Conservation (phyloP, 2,113 vertebrate species). For the Glaucidium brasilianum region DNA sequence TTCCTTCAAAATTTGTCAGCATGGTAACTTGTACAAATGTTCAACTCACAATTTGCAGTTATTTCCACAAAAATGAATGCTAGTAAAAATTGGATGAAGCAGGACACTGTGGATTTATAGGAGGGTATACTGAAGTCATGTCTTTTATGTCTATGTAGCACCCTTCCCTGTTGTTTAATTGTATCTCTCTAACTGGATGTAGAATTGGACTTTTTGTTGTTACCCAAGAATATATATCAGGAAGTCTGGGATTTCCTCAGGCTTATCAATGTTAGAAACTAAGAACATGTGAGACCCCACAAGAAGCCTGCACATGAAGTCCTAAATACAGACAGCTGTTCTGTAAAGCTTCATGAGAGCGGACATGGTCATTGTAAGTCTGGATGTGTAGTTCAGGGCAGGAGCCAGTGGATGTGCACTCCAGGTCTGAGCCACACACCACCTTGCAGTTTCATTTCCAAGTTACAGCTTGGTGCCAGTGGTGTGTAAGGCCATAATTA, state of each 20-base stretch:
- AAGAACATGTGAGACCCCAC: not conserved
- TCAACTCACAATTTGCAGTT: not conserved
- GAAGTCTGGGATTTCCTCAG: not conserved
- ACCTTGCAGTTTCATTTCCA: not conserved
- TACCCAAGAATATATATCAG: not conserved
- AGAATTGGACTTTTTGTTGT: not conserved
- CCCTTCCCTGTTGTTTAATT: not conserved
- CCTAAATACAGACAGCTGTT: not conserved
- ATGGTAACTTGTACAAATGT: not conserved
- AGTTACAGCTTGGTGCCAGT: fast-evolving
- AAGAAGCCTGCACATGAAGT: not conserved
- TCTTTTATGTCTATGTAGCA: not conserved
- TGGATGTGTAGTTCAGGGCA: not conserved
- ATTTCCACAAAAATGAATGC: not conserved
- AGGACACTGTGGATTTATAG: not conserved
- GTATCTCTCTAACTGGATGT: not conserved
- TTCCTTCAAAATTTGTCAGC: not conserved
- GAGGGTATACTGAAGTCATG: fast-evolving
- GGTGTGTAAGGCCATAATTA: no score
- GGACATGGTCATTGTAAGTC: fast-evolving
- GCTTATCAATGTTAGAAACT: not conserved
- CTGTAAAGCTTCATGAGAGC: not conserved
- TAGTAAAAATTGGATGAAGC: not conserved
- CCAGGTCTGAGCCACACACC: fast-evolving
- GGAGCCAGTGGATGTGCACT: fast-evolving